Evolutionary conservation across 2,888 invertebrate genomes (phyloP).

Genomic region (Dolichomitus sp.): DNA sequence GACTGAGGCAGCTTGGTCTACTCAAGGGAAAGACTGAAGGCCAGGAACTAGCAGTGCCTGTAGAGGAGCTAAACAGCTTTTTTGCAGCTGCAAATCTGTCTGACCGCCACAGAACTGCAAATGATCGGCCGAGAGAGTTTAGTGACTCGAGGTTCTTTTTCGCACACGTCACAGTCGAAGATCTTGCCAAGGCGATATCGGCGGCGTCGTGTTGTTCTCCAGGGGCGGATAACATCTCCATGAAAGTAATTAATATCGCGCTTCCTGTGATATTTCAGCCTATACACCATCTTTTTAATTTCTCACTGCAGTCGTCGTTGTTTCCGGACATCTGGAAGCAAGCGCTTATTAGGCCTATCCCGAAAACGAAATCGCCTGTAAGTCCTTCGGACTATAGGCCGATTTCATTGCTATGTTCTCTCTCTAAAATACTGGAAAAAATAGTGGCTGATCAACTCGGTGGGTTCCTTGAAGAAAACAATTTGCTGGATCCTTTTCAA

Average conservation of each 20-base stretch:
- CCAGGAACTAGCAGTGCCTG: neutral
- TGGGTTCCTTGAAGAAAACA: constrained; percentile 63
- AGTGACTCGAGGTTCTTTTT: neutral
- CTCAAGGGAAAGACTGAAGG: neutral
- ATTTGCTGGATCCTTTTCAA: constrained; percentile 70
- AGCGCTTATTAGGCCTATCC: constrained; percentile 70
- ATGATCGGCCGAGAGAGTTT: neutral
- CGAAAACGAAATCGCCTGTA: constrained; percentile 66
- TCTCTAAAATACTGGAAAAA: neutral
- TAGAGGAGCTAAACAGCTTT: neutral
- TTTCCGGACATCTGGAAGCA: constrained; percentile 66
- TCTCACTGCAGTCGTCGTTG: neutral
- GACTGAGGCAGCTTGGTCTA: neutral
- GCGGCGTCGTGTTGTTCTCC: constrained; percentile 2
- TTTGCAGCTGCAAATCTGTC: neutral
- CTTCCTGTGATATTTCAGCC: neutral
- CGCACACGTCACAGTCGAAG: neutral
- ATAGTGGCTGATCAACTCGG: constrained; percentile 61
- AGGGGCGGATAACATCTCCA: neutral
- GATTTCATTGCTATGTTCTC: constrained; percentile 69
- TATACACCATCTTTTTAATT: neutral
- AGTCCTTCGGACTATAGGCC: constrained; percentile 70
- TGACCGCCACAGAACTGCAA: neutral
- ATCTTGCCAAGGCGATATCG: neutral
- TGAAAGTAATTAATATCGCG: neutral